Evolutionary conservation across 2,888 invertebrate species (phyloP).

Genomic region (Plebejus melissa): DNA sequence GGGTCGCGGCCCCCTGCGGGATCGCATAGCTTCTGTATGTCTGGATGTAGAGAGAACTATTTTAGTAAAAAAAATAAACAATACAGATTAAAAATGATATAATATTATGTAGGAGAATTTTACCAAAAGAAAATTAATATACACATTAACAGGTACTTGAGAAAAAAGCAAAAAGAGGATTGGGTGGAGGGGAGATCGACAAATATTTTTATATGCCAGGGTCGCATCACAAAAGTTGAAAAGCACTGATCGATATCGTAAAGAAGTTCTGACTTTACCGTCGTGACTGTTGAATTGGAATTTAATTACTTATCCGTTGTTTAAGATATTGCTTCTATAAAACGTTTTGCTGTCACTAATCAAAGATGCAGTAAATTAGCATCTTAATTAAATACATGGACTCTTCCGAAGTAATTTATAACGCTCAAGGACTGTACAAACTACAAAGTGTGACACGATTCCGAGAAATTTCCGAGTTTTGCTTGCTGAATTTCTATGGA

Average conservation of each 20-base stretch:
- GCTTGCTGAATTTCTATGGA: neutral
- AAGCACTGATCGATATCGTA: neutral
- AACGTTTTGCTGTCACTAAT: slow-evolving; percentile 28
- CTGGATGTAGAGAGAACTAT: too few relatives aligned
- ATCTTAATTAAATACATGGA: slow-evolving; percentile 27
- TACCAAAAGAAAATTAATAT: too few relatives aligned
- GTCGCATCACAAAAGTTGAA: too few relatives aligned
- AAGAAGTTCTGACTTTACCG: neutral
- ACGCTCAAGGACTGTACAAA: neutral
- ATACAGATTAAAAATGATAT: too few relatives aligned
- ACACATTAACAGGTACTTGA: too few relatives aligned
- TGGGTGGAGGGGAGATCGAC: too few relatives aligned
- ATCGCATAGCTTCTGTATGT: too few relatives aligned
- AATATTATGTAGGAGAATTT: too few relatives aligned
- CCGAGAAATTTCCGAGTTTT: neutral
- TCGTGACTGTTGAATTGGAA: slow-evolving; percentile 36
- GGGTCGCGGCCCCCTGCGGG: too few relatives aligned
- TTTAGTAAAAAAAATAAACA: too few relatives aligned
- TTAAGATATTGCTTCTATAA: slow-evolving; percentile 36
- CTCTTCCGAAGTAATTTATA: slow-evolving; percentile 1
- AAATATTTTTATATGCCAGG: too few relatives aligned
- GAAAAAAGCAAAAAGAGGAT: too few relatives aligned
- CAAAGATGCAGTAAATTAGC: slow-evolving; percentile 27
- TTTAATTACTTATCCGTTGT: slow-evolving; percentile 42
- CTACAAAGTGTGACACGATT: neutral